Evolutionary conservation across 2,888 invertebrate species (phyloP), one percentile per base, ranked within the genome.

Genomic region (Gastrophysa polygoni): DNA sequence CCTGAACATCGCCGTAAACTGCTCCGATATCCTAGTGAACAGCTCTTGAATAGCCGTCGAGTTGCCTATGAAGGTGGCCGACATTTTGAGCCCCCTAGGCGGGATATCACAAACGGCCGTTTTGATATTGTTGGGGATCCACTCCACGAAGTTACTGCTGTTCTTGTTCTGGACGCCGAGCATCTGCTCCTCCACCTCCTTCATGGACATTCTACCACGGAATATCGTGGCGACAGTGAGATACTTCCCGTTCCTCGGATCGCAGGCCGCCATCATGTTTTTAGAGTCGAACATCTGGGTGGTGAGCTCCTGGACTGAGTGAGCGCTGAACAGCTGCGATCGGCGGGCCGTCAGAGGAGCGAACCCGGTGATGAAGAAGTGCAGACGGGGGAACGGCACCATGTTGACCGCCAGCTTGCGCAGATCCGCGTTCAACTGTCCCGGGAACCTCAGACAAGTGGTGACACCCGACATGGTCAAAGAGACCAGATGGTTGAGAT

Each of bases 361-460:
- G 83, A 97, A 97, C n/a, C 96, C 95, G 48, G 95, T 94, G 92
- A 96, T 95, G 85, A 96, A 96, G 88, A 95, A 95, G 83, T 95
- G 95, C 46, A 96, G 88, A 79, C 96, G 91, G 0, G 97, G 97
- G 88, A 97, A 97, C 49, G 97, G 97, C 18, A 97, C 96, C 96
- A 97, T 96, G 85, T 97, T 97, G 55, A 97, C 95, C 32, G 94
- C 93, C 73, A 95, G 83, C 82, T 97, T 93, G 68, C 96, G 86
- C 64, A 97, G 85, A 83, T 96, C 96, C 17, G 96, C 95, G 81
- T 96, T 96, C 68, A 96, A 82, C 82, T 97, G 96, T 56, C 96
- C 96, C 4, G 96, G 96, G 85, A 96, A 93, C 71, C 93, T 84
- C 28, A 93, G 86, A 78, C 91, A 91, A 56, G 91, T 91, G 10